A percentile compares a stretch with the other conserved stretches of the same genome.
phyloP scores from a whole-genome alignment of 1,140 invertebrate genomes.

The Trichogramma pretiosum region DNA sequence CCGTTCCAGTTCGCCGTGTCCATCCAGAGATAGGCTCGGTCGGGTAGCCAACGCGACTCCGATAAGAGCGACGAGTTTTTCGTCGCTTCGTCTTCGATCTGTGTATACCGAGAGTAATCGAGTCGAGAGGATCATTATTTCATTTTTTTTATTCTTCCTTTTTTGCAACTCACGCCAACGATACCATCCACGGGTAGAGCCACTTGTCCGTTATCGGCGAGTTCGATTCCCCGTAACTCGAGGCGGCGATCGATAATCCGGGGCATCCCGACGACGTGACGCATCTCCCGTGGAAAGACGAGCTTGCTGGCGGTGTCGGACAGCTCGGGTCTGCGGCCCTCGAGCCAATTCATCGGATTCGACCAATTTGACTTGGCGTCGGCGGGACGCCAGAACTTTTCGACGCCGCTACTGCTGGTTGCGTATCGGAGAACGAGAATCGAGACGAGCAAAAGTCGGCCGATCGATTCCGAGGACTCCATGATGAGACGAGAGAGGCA shows the following conservation, averaged over 20 bases:
- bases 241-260: constrained; percentile 7
- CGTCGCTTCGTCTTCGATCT: neutral
- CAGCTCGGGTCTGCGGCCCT: constrained; percentile 22
- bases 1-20: constrained; percentile 38
- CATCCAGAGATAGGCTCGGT: constrained; percentile 33
- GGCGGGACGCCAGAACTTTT: too few species aligned
- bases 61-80: neutral
- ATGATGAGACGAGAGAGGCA: too few species aligned
- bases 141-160: neutral
- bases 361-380: too few species aligned
- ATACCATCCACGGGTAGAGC: constrained; percentile 28
- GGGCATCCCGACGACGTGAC: constrained; percentile 32
- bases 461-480: too few species aligned
- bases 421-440: too few species aligned
- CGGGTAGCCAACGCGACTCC: constrained; percentile 24
- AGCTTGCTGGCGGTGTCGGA: constrained; percentile 26
- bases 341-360: constrained; percentile 31
- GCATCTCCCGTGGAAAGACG: constrained; percentile 31
- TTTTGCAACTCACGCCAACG: constrained; percentile 25
- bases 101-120: neutral
- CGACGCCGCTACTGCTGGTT: too few species aligned
- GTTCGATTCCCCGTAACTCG: constrained; percentile 28
- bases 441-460: too few species aligned
- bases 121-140: neutral
- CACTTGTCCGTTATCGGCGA: constrained; percentile 32